Conservation (phyloP, 2,888 invertebrate genomes). For the Campoplex capitator region DNA sequence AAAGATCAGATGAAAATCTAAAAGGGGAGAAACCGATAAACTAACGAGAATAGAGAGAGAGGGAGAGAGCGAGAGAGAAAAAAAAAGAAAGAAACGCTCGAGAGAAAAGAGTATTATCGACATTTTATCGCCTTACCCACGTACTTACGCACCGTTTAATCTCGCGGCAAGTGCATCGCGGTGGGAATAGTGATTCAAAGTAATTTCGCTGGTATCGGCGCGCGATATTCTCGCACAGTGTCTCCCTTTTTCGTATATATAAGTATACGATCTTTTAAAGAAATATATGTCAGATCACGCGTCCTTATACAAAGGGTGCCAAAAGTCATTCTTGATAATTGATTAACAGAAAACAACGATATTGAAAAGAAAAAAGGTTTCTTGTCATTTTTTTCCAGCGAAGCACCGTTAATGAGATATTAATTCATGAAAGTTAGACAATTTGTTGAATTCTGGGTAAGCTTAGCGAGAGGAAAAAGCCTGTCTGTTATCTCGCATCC, state of each 20-base stretch:
- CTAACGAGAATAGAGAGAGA: constrained; percentile 21
- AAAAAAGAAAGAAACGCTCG: background rate
- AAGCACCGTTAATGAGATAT: too few relatives aligned
- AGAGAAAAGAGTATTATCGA: constrained; percentile 47
- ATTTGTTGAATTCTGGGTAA: background rate
- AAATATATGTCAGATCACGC: background rate
- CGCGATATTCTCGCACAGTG: constrained; percentile 54
- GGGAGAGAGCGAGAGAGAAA: too few relatives aligned
- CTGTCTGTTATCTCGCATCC: background rate
- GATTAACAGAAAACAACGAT: background rate
- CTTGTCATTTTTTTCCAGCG: background rate
- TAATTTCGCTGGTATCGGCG: constrained; percentile 69
- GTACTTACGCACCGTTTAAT: constrained; percentile 74
- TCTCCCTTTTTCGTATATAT: constrained; percentile 17
- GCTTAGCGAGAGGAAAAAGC: background rate
- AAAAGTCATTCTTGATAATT: background rate
- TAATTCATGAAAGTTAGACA: background rate
- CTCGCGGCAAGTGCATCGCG: constrained; percentile 66
- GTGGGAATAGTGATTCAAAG: constrained; percentile 71
- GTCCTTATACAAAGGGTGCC: background rate
- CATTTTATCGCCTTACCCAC: constrained; percentile 72
- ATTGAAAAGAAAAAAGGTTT: background rate
- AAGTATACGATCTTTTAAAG: background rate
- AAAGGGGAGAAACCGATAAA: constrained; percentile 28
- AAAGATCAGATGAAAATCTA: constrained; percentile 45